Percentiles rank a stretch among this genome's conserved stretches.
phyloP scores from a whole-genome alignment of 2,113 vertebrate species.

The Onychorhynchus coronatus region DNA sequence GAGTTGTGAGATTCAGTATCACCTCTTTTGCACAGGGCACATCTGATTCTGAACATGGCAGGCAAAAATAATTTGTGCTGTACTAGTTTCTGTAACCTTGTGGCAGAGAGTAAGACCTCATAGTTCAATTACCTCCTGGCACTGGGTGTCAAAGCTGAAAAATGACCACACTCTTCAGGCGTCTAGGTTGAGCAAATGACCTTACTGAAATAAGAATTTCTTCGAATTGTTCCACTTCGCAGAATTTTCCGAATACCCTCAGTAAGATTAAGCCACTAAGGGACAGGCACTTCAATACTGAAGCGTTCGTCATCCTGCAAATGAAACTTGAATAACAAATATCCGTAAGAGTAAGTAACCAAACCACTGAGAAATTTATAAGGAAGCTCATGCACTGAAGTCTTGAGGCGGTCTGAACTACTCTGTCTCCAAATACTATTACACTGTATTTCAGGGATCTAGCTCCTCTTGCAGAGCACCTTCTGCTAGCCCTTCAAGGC shows the following conservation, averaged over 20 bases:
- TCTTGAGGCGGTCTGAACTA: background rate
- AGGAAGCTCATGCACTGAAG: background rate
- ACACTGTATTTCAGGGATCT: background rate
- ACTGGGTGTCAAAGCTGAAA: background rate
- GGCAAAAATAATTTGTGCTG: background rate
- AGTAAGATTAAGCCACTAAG: background rate
- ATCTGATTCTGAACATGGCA: background rate
- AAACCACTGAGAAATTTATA: background rate
- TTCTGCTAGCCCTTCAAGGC: background rate
- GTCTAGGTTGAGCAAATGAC: background rate
- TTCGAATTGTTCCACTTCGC: background rate
- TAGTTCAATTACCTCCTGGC: background rate
- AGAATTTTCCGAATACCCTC: background rate
- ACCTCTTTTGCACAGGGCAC: background rate
- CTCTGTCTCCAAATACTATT: background rate
- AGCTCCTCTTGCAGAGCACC: background rate
- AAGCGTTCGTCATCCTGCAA: background rate
- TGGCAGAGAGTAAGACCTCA: background rate
- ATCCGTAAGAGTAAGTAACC: background rate
- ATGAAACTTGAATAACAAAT: background rate
- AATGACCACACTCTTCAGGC: background rate
- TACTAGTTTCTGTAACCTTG: background rate
- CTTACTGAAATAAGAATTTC: background rate
- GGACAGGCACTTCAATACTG: background rate
- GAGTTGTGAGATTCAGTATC: background rate